Evolutionary conservation across 1,140 invertebrate genomes (phyloP).

Genomic region (Hylaeus anthracinus): DNA sequence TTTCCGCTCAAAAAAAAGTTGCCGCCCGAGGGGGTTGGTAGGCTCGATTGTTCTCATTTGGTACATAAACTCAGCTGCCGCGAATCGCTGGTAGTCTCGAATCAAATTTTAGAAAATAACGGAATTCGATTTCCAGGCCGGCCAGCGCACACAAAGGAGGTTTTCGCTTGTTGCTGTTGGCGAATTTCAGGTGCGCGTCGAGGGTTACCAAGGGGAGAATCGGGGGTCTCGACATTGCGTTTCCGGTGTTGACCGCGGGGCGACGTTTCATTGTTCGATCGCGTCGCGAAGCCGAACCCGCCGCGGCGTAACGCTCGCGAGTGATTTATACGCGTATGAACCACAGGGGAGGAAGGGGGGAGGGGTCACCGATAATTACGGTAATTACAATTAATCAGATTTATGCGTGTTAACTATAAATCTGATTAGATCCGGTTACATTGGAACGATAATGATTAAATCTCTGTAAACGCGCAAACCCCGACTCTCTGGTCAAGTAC

Average conservation of each 20-base stretch:
- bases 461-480: slow-evolving; percentile 38
- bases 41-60: background rate
- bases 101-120: background rate
- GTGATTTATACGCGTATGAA: slow-evolving; percentile 34
- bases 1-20: too few relatives aligned
- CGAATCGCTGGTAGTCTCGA: background rate
- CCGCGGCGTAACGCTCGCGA: background rate
- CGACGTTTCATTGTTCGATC: slow-evolving; percentile 17
- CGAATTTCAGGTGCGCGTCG: background rate
- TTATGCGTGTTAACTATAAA: slow-evolving; percentile 61
- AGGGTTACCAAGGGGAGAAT: too few relatives aligned
- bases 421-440: slow-evolving; percentile 53
- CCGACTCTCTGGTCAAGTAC: slow-evolving; percentile 11
- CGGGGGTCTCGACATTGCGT: background rate
- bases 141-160: background rate
- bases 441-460: slow-evolving; percentile 50
- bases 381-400: slow-evolving; percentile 63
- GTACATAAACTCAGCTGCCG: background rate
- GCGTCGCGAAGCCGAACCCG: too few relatives aligned
- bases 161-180: background rate
- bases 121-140: background rate
- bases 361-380: slow-evolving; percentile 44
- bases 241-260: background rate
- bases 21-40: too few relatives aligned
- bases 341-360: background rate